Percentiles rank a stretch among this genome's conserved stretches.
These are phyloP conservation scores for Nematostella vectensis DNA, from an alignment of 92 coral and sea anemone species.

Conservation along the genomic window DNA sequence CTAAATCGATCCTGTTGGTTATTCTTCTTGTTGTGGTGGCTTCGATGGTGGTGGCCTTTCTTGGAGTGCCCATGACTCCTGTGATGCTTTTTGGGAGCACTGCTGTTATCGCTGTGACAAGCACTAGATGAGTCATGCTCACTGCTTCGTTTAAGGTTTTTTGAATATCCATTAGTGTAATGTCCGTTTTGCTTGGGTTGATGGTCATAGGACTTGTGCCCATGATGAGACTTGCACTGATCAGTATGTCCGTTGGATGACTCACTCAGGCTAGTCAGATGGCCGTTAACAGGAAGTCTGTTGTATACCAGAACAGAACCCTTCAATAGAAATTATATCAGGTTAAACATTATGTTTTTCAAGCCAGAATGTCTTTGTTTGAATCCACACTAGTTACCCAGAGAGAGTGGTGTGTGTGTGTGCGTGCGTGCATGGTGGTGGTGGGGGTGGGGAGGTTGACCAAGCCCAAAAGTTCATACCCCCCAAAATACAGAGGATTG, in stretches of 20 bases:
- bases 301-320: background rate
- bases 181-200: background rate
- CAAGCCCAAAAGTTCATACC: too few species aligned
- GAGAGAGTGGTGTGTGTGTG: too few species aligned
- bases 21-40: slow-evolving; percentile 12
- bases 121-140: background rate
- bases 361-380: too few species aligned
- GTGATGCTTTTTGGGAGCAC: background rate
- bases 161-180: background rate
- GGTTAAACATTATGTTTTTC: too few species aligned
- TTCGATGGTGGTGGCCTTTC: slow-evolving; percentile 7
- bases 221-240: background rate
- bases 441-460: too few species aligned
- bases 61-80: slow-evolving; percentile 18
- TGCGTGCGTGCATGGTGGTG: too few species aligned
- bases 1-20: slow-evolving; percentile 48
- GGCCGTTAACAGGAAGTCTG: background rate
- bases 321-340: too few species aligned
- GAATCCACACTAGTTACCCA: too few species aligned
- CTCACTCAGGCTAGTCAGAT: background rate
- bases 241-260: background rate
- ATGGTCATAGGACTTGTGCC: background rate
- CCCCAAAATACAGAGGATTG: too few species aligned
- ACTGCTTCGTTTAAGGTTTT: background rate
- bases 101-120: background rate